Evolutionary conservation across 2,797 vertebrate genomes (phyloP), one percentile per base, ranked within the genome.

Genomic region (Alauda arvensis): DNA sequence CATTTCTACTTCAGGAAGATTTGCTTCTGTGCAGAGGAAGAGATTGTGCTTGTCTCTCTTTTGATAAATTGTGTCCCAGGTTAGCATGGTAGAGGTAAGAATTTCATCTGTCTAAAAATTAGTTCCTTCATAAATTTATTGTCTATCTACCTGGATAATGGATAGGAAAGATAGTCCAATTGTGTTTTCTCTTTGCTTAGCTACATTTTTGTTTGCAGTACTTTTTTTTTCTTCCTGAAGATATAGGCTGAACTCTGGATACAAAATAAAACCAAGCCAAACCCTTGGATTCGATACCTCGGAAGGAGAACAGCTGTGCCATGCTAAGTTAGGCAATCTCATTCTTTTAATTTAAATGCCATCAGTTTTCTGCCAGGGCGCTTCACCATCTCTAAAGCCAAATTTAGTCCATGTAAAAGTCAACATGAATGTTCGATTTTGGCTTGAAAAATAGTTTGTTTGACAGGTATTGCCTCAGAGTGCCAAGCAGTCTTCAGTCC

Each of bases 401-500:
- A 45, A 55, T 61, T 72, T 42, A 75, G 51, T 45, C 33, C 48
- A 16, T 39, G 23, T 78, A 61, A 57, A 85, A 85, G 37, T 81
- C 79, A 88, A 65, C 39, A 72, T 9, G 8, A 66, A 63, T 56
- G 45, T 55, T 59, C 0, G 3, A 42, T 75, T 88, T 87, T 48
- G 57, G 23, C 70, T 84, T 91, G 70, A 63, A 87, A 88, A 90
- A n/a, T 11, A 53, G 48, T 72, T 91, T 80, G 18, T 89, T 86
- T 83, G 74, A 57, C 57, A 82, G 23, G 17, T 67, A 48, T 69
- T 83, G 67, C 69, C 62, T 77, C 48, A 72, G 52, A 85, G 9
- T 16, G 0, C 72, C 14, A 48, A 75, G 70, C 39, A 88, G 49
- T 46, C 45, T 83, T 88, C 46, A 72, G 69, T 80, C 29, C 83